Percentiles rank a stretch among this genome's conserved stretches.
Conservation (phyloP, 1,140 invertebrate species). For the Drosophila ananassae region DNA sequence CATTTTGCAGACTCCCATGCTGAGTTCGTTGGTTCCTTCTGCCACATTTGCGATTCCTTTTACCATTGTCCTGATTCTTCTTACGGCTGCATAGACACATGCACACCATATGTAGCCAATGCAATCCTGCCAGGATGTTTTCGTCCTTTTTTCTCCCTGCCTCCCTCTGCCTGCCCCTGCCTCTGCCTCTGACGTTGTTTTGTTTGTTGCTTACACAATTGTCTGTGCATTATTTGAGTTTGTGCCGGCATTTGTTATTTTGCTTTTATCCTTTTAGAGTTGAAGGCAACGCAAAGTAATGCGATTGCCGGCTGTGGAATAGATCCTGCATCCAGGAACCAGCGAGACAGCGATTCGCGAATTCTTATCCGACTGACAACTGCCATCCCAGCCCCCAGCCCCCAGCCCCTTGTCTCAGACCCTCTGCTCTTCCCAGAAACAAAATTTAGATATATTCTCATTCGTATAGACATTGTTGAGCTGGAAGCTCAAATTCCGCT, state of each 20-base stretch:
- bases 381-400: conserved; percentile 6
- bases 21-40: conserved; percentile 31
- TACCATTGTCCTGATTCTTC: conserved; percentile 35
- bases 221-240: conserved; percentile 75
- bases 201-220: conserved; percentile 59
- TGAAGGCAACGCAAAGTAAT: conserved; percentile 58
- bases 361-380: conserved; percentile 33
- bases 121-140: conserved; percentile 11
- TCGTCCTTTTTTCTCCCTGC: neutral
- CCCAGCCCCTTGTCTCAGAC: too few species aligned
- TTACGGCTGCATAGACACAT: neutral
- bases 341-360: conserved; percentile 28
- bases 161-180: too few species aligned
- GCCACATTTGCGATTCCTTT: conserved; percentile 76
- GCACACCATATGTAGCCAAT: conserved; percentile 10
- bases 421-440: too few species aligned
- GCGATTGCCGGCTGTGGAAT: conserved; percentile 53
- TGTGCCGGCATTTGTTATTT: conserved; percentile 73
- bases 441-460: too few species aligned
- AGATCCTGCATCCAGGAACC: conserved; percentile 7
- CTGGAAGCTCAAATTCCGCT: too few species aligned
- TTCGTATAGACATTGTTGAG: too few species aligned
- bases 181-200: neutral
- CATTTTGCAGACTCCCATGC: conserved; percentile 18
- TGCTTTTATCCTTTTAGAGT: conserved; percentile 65